Percentiles rank a stretch among this genome's conserved stretches.
These are phyloP conservation scores for Drosophila cracens DNA, from an alignment of 2,888 invertebrate species.

Conservation along the genomic window DNA sequence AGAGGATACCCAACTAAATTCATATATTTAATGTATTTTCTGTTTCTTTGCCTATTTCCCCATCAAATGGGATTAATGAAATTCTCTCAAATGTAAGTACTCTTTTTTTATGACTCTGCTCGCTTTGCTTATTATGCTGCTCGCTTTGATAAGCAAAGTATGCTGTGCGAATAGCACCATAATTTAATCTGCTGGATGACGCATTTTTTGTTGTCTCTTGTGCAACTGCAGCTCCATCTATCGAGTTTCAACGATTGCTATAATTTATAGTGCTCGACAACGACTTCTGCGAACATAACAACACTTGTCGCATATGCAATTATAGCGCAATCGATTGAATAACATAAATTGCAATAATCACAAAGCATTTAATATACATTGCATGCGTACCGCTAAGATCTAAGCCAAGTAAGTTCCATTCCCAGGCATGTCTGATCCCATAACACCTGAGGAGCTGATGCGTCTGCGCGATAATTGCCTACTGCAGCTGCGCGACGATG, in stretches of 20 bases:
- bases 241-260: too few relatives aligned
- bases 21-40: too few relatives aligned
- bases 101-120: too few relatives aligned
- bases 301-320: not conserved
- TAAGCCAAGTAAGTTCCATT: not conserved
- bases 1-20: too few relatives aligned
- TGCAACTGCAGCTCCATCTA: not conserved
- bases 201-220: not conserved
- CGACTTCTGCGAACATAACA: not conserved
- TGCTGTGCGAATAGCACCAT: too few relatives aligned
- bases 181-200: not conserved
- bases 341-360: not conserved
- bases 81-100: too few relatives aligned
- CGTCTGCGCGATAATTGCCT: constrained; percentile 88
- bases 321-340: too few relatives aligned
- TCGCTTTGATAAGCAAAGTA: too few relatives aligned
- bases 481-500: constrained; percentile 89
- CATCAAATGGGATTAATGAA: too few relatives aligned
- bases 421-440: constrained; percentile 53
- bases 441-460: constrained; percentile 87
- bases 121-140: too few relatives aligned
- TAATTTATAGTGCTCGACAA: not conserved
- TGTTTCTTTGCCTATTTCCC: too few relatives aligned
- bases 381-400: not conserved
- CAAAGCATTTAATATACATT: not conserved